Evolutionary conservation across 2,888 invertebrate genomes (phyloP).

Genomic region (Pseudeuparius sepicola): DNA sequence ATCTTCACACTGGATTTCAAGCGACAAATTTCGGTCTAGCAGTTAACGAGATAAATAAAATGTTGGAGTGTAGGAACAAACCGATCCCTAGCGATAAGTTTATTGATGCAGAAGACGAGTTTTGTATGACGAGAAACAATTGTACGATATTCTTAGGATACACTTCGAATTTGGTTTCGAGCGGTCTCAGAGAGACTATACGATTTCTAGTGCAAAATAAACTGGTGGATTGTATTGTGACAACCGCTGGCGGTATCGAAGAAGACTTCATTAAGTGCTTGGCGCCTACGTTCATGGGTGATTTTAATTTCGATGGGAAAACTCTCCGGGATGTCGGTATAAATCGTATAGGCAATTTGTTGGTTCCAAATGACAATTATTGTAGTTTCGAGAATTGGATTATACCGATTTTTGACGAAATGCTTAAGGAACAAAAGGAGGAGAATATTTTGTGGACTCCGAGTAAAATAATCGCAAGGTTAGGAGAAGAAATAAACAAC

Average conservation of each 20-base stretch:
- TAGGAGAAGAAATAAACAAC: slow-evolving; percentile 87
- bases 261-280: slow-evolving; percentile 99
- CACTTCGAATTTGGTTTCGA: slow-evolving; percentile 95
- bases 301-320: slow-evolving; percentile 76
- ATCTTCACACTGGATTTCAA: slow-evolving; percentile 85
- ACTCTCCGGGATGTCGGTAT: slow-evolving; percentile 74
- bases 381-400: slow-evolving; percentile 93
- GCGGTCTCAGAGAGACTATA: slow-evolving; percentile 86
- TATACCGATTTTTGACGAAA: slow-evolving; percentile 82
- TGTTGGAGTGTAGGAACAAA: slow-evolving; percentile 67
- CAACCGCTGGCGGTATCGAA: slow-evolving; percentile 96
- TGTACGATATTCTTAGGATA: slow-evolving; percentile 96
- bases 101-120: slow-evolving; percentile 65
- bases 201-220: slow-evolving; percentile 76
- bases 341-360: slow-evolving; percentile 77
- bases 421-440: slow-evolving; percentile 77
- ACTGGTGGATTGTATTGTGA: slow-evolving; percentile 92
- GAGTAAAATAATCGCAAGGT: slow-evolving; percentile 68
- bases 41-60: slow-evolving; percentile 83
- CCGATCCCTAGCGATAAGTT: slow-evolving; percentile 59
- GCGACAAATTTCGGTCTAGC: slow-evolving; percentile 91
- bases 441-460: slow-evolving; percentile 73
- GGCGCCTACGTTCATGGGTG: slow-evolving; percentile 87
- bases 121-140: slow-evolving; percentile 62
- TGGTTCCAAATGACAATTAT: slow-evolving; percentile 98